Percentiles rank a stretch among this genome's conserved stretches.
phyloP scores from a whole-genome alignment of 2,888 invertebrate genomes.

The Thelaira solivaga region DNA sequence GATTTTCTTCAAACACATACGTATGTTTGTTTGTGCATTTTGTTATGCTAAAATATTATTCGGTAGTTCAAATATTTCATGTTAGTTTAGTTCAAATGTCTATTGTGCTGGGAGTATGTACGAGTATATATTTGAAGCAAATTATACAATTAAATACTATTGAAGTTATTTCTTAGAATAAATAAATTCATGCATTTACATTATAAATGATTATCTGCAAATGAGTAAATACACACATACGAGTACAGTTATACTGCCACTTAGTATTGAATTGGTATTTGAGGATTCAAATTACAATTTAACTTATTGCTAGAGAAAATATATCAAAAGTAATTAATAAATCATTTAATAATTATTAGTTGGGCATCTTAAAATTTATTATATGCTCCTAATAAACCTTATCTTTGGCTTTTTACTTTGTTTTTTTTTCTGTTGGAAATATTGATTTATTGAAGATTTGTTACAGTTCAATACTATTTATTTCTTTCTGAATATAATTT shows the following conservation, averaged over 20 bases:
- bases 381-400: no score
- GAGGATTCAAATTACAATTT: slow-evolving; percentile 25
- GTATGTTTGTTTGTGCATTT: background rate
- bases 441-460: no score
- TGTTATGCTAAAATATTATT: background rate
- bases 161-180: background rate
- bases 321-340: slow-evolving; percentile 42
- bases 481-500: no score
- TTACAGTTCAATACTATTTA: no score
- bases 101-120: no score
- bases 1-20: slow-evolving; percentile 2
- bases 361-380: background rate
- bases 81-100: slow-evolving; percentile 1
- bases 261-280: slow-evolving; percentile 17
- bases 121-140: background rate
- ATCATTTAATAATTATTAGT: slow-evolving; percentile 41
- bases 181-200: no score
- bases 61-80: slow-evolving; percentile 1
- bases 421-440: no score
- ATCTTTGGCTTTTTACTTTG: no score
- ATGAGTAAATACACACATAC: no score
- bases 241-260: no score
- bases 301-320: slow-evolving; percentile 30
- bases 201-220: no score
- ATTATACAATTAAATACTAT: background rate